Evolutionary conservation across 1,140 invertebrate species (phyloP), one percentile per base, ranked within the genome.

Genomic region (Drosophila nasuta): DNA sequence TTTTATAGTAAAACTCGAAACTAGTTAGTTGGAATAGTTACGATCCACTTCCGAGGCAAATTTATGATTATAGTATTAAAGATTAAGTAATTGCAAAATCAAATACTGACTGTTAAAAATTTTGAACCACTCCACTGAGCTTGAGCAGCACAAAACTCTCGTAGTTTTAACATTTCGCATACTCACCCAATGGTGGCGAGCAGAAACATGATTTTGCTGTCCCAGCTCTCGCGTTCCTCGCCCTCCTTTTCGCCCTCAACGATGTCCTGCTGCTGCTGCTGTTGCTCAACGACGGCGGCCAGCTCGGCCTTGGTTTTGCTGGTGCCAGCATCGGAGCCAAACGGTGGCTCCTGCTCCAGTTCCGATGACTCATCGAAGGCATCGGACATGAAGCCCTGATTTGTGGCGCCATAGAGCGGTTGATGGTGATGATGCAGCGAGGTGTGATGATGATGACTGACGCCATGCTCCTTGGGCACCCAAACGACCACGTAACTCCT

Each of bases 141-240:
- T 25, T 25, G 3, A 25, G 20, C 20, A 25, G 20, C 20, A 25
- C 3, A 25, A 25, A 25, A 25, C 20, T 0, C 20, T 3, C 3
- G 4, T 25, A 0, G 20, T 3, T 25, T 25, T 25, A 25, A 25
- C 20, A 41, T 43, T 43, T 43, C n/a, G 4, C 3, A 10, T 6
- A 77, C 77, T 69, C 58, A 94, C 77, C 97, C 97, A 11, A 98
- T 96, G 11, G 97, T 97, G 0, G 97, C 97, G 57, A 98, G 92
- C 3, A 98, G 93, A 90, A 98, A 98, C 33, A 97, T 98, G 33
- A 98, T 93, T 92, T 98, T 98, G 92, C 96, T 97, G 91, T 98
- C 97, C 97, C 97, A 98, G 58, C 96, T 97, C 93, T 98, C 97
- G 38, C 97, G 93, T 74, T 98, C 97, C 45, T 96, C 96, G 77